A percentile compares a stretch with the other conserved stretches of the same genome.
Evolutionary conservation across 2,888 invertebrate genomes (phyloP).

Genomic region (Euphydryas editha): DNA sequence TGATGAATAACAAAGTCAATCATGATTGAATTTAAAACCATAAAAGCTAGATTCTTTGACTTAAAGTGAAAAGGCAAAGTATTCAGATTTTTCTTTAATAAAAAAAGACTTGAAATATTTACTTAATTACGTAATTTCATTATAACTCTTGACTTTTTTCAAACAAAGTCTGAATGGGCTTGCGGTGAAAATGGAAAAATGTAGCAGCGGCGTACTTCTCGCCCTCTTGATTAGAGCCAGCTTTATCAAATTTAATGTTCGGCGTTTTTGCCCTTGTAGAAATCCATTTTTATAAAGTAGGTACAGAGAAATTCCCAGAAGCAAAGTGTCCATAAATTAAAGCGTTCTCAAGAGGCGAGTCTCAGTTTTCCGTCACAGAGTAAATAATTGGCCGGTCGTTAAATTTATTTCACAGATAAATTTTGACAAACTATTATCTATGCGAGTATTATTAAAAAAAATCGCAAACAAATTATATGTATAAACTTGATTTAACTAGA

Average conservation of each 20-base stretch:
- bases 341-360: conserved; percentile 63
- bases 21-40: not conserved
- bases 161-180: conserved; percentile 24
- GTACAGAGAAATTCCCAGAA: conserved; percentile 55
- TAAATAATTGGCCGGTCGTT: conserved; percentile 72
- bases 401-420: conserved; percentile 73
- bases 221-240: conserved; percentile 42
- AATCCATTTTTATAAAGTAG: conserved; percentile 49
- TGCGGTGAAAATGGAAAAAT: conserved; percentile 29
- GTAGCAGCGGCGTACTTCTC: conserved; percentile 30
- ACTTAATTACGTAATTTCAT: conserved; percentile 14
- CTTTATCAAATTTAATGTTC: conserved; percentile 45
- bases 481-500: not conserved
- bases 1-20: no score
- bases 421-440: conserved; percentile 64
- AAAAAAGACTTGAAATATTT: conserved; percentile 12
- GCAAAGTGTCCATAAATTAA: conserved; percentile 74
- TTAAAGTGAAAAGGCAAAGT: not conserved
- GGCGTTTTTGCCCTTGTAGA: conserved; percentile 37
- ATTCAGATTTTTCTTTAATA: not conserved
- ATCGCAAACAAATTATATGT: not conserved
- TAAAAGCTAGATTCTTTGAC: not conserved
- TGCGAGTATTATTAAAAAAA: not conserved
- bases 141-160: conserved; percentile 18
- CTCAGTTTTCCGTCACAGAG: conserved; percentile 68